Evolutionary conservation across 2,113 vertebrate genomes (phyloP).

Genomic region (Neodontobutis hainanensis): DNA sequence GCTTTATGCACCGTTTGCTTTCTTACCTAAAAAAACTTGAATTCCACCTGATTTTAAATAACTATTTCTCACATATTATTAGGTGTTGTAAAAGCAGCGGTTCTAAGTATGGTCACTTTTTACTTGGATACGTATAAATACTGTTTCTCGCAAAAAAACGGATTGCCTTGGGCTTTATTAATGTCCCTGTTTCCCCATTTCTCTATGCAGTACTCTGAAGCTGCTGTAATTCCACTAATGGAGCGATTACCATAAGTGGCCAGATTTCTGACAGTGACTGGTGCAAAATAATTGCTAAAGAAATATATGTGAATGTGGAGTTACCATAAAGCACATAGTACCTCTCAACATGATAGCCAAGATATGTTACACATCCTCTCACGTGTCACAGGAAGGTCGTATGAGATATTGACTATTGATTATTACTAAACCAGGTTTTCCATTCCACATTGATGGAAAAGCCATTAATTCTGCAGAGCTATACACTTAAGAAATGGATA

Average conservation of each 20-base stretch:
- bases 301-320: constrained; percentile 34
- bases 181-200: constrained; percentile 23
- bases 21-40: not conserved
- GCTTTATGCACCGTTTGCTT: not conserved
- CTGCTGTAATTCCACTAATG: constrained; percentile 75
- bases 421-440: constrained; percentile 36
- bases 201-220: constrained; percentile 45
- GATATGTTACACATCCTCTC: constrained; percentile 22
- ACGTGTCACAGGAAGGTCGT: constrained; percentile 27
- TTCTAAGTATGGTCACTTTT: not conserved
- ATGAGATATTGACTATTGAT: constrained; percentile 15
- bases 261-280: constrained; percentile 62
- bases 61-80: no score
- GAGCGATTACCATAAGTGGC: constrained; percentile 55
- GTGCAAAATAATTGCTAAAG: constrained; percentile 58
- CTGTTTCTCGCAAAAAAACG: constrained; percentile 35
- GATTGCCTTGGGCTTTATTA: constrained; percentile 49
- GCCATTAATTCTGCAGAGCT: constrained; percentile 22
- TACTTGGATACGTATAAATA: constrained; percentile 6
- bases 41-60: no score
- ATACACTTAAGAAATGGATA: not conserved
- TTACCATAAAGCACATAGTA: constrained; percentile 7
- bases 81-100: not conserved
- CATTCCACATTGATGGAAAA: constrained; percentile 13
- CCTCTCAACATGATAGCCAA: constrained; percentile 8